Evolutionary conservation across 2,888 invertebrate genomes (phyloP).

Genomic region (Andrena flavipes): DNA sequence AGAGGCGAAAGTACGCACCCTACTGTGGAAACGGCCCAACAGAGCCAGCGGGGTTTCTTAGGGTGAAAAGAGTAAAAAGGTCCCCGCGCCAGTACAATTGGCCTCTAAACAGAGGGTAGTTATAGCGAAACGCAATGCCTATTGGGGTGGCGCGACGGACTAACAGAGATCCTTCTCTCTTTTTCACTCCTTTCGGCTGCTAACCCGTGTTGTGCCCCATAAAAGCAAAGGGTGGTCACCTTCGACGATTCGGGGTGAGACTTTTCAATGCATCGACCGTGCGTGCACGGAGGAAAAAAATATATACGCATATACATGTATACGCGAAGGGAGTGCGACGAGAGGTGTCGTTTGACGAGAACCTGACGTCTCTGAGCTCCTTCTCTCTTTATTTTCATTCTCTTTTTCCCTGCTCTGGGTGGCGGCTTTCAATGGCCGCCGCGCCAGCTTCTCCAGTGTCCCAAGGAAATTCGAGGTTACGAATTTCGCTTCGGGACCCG

Average conservation of each 20-base stretch:
- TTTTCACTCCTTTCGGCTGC: constrained; percentile 2
- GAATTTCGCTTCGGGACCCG: constrained; percentile 55
- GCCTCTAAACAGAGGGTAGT: constrained; percentile 81
- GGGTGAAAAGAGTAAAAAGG: constrained; percentile 76
- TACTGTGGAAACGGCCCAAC: constrained; percentile 76
- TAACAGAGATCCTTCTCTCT: constrained; percentile 22
- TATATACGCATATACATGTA: constrained; percentile 20
- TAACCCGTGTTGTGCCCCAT: constrained; percentile 42
- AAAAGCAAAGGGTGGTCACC: constrained; percentile 78
- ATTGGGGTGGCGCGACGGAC: constrained; percentile 59
- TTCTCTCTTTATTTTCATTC: constrained; percentile 52
- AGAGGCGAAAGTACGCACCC: constrained; percentile 65
- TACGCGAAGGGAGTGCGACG: constrained; percentile 54
- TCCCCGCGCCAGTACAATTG: constrained; percentile 77
- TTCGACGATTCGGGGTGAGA: constrained; percentile 73
- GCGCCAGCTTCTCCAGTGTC: constrained; percentile 72
- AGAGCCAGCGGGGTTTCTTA: constrained; percentile 79
- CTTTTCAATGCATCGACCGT: constrained; percentile 68
- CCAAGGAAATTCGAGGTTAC: constrained; percentile 76
- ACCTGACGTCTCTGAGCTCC: constrained; percentile 75
- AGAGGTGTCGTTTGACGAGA: constrained; percentile 74
- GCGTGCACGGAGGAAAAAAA: constrained; percentile 39
- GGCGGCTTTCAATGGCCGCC: constrained; percentile 69
- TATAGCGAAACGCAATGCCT: constrained; percentile 77
- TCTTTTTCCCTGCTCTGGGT: constrained; percentile 21